Conservation (phyloP, 2,888 invertebrate genomes). For the Cataglyphis albicans region DNA sequence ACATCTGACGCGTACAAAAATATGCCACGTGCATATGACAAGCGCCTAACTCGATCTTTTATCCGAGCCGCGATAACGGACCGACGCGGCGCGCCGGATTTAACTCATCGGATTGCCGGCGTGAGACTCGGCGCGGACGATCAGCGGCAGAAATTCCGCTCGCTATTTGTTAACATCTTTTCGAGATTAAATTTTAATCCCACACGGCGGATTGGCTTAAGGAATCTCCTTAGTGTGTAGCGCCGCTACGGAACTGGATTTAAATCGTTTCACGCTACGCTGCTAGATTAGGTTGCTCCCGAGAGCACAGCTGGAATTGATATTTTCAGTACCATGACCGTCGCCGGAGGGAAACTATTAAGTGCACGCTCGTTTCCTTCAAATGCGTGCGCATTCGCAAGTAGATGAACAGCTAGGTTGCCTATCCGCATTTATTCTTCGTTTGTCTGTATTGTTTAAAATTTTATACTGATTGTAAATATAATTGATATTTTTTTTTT, state of each 20-base stretch:
- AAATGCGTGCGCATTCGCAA: constrained; percentile 27
- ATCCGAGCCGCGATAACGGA: constrained; percentile 28
- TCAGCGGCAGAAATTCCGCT: constrained; percentile 28
- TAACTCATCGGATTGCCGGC: constrained; percentile 18
- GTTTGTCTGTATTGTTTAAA: not conserved
- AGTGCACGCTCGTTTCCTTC: constrained; percentile 47
- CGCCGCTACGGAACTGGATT: constrained; percentile 51
- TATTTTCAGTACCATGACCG: constrained; percentile 52
- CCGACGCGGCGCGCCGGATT: constrained; percentile 27
- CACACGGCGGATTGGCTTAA: constrained; percentile 54
- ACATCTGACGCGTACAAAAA: constrained; percentile 54
- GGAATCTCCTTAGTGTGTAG: constrained; percentile 53
- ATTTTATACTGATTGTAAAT: not conserved
- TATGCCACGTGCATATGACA: constrained; percentile 55
- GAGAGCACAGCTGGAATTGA: constrained; percentile 56
- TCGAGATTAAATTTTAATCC: constrained; percentile 54
- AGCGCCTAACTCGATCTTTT: constrained; percentile 55
- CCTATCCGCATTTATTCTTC: not conserved
- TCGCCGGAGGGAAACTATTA: constrained; percentile 48
- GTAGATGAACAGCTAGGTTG: not conserved
- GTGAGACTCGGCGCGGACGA: constrained; percentile 18
- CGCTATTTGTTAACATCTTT: constrained; percentile 57
- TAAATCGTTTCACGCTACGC: constrained; percentile 58
- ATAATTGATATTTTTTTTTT: not conserved
- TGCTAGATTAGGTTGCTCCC: constrained; percentile 59